These are phyloP conservation scores for honey bee (Apis mellifera) DNA, from an alignment of 1,140 invertebrate genomes.

Conservation along the genomic window DNA sequence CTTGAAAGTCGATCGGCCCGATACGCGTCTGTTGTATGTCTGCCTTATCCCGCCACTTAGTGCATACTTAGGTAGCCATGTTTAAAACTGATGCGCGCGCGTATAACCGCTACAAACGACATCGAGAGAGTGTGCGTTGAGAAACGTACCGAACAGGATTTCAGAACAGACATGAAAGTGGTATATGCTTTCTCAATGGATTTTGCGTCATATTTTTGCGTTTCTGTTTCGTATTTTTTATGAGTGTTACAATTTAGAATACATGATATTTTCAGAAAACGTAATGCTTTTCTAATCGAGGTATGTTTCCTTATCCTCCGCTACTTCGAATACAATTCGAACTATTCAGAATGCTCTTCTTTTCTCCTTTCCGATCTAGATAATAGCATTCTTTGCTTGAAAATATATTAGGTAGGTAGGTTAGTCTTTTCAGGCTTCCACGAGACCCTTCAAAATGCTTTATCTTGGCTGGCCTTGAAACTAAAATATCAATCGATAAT, in stretches of 20 bases:
- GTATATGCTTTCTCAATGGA: conserved; percentile 10
- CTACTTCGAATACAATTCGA: no score
- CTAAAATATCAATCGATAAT: conserved; percentile 45
- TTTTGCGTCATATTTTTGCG: neutral
- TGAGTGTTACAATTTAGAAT: neutral
- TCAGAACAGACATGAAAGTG: conserved; percentile 47
- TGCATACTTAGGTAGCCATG: neutral
- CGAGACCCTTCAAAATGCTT: conserved; percentile 29
- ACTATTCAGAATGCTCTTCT: no score
- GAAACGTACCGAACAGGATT: conserved; percentile 46
- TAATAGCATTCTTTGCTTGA: neutral
- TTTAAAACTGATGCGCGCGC: neutral
- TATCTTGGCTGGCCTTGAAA: conserved; percentile 6
- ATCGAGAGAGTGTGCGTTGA: conserved; percentile 28
- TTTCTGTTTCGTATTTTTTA: conserved; percentile 16
- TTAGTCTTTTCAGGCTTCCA: conserved; percentile 1
- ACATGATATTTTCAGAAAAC: neutral
- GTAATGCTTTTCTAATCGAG: no score
- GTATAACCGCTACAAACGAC: conserved; percentile 4
- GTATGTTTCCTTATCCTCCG: no score
- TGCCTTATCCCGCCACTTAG: conserved; percentile 34
- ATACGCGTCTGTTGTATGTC: conserved; percentile 32
- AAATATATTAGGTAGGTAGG: conserved; percentile 17
- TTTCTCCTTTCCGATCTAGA: neutral
- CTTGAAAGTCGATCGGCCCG: neutral